phyloP scores from a whole-genome alignment of 2,113 vertebrate species.

The Dasyprocta punctata region DNA sequence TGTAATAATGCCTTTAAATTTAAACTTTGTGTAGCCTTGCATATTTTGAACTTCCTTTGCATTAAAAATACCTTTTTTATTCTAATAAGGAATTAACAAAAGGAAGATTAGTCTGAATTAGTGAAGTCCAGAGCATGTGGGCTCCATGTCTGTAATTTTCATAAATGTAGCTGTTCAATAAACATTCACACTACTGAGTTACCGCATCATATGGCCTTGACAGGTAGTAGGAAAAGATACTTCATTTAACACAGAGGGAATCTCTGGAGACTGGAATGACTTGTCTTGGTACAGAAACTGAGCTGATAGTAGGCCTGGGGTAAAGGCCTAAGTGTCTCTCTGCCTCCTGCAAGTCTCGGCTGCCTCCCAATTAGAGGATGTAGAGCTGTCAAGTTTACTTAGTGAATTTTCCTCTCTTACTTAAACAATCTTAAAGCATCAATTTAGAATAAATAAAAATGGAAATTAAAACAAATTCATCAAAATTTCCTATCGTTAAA shows the following conservation, averaged over 20 bases:
- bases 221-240: background rate
- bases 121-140: background rate
- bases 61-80: background rate
- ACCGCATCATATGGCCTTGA: too few species aligned
- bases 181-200: too few species aligned
- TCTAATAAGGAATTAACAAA: background rate
- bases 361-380: background rate
- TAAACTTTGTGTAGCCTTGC: background rate
- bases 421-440: constrained; percentile 49
- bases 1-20: background rate
- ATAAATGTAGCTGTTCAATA: fast-evolving
- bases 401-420: constrained; percentile 4
- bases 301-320: background rate
- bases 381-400: constrained; percentile 9
- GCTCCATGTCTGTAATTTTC: fast-evolving
- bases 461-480: constrained; percentile 68
- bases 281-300: background rate
- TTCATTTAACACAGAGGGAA: background rate
- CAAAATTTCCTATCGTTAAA: constrained; percentile 46
- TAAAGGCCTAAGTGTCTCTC: background rate
- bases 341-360: too few species aligned
- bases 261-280: background rate
- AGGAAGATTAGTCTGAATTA: background rate
- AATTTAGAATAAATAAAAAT: constrained; percentile 69
- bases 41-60: background rate